Evolutionary conservation across 2,113 vertebrate genomes (phyloP).

Genomic region (Saguinus imperator): DNA sequence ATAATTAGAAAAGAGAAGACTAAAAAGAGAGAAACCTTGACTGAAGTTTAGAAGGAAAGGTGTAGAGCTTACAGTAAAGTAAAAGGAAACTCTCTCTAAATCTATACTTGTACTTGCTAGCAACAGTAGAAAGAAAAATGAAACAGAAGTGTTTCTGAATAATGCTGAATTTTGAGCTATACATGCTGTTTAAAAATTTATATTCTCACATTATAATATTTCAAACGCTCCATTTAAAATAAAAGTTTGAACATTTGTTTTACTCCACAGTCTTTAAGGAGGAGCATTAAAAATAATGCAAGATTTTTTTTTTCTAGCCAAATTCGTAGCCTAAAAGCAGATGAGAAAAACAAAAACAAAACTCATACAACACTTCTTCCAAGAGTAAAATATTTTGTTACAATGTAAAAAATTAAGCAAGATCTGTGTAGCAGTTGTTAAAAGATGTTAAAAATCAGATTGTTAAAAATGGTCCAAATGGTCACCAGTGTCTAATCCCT

Average conservation of each 20-base stretch:
- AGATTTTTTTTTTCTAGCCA: not conserved
- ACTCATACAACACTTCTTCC: not conserved
- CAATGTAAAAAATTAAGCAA: not conserved
- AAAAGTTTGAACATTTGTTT: not conserved
- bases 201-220: not conserved
- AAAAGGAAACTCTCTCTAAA: not conserved
- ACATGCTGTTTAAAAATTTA: not conserved
- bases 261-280: not conserved
- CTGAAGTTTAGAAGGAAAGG: not conserved
- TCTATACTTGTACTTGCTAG: not conserved
- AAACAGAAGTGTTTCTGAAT: not conserved
- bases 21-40: not conserved
- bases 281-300: not conserved
- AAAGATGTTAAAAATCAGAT: not conserved
- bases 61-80: not conserved
- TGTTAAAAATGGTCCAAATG: not conserved
- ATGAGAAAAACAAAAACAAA: not conserved
- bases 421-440: not conserved
- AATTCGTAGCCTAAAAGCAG: not conserved
- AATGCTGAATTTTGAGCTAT: not conserved
- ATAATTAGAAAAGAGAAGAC: not conserved
- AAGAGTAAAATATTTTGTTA: not conserved
- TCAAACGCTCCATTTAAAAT: not conserved
- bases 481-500: not conserved
- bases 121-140: not conserved